These are phyloP conservation scores for Gari tellinella DNA, from an alignment of 2,888 invertebrate genomes.

Conservation along the genomic window DNA sequence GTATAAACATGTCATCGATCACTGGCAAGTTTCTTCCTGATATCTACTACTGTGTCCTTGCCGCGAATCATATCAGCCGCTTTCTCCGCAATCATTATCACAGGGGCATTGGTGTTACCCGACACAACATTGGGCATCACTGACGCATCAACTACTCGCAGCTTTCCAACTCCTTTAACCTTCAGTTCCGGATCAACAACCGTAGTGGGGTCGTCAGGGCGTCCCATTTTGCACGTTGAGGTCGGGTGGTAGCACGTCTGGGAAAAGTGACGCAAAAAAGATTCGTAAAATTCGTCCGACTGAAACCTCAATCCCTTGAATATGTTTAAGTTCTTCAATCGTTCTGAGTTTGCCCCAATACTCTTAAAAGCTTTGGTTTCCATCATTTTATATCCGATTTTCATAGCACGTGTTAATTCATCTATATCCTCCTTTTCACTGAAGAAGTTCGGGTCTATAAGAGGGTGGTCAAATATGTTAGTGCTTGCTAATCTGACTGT, in stretches of 20 bases:
- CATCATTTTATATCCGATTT: slow-evolving; percentile 9
- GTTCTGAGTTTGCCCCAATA: slow-evolving; percentile 9
- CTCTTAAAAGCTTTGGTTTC: slow-evolving; percentile 28
- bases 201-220: slow-evolving; percentile 14
- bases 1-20: no score
- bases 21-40: no score
- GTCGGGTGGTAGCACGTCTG: slow-evolving; percentile 38
- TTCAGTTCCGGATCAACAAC: slow-evolving; percentile 39
- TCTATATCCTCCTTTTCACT: slow-evolving; percentile 79
- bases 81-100: slow-evolving; percentile 55
- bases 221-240: slow-evolving; percentile 50
- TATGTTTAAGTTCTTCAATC: not conserved
- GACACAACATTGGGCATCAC: slow-evolving; percentile 40
- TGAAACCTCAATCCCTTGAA: slow-evolving; percentile 14
- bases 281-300: slow-evolving; percentile 31
- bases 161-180: slow-evolving; percentile 33
- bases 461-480: slow-evolving; percentile 91
- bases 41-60: no score
- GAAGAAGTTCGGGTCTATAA: slow-evolving; percentile 96
- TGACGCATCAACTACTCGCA: slow-evolving; percentile 46
- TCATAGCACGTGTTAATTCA: slow-evolving; percentile 31
- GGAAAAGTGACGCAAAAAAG: slow-evolving; percentile 27
- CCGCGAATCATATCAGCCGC: no score
- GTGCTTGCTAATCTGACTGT: slow-evolving; percentile 90
- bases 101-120: slow-evolving; percentile 49